These are phyloP conservation scores for Rhynchophorus ferrugineus DNA, from an alignment of 1,140 invertebrate species.

Conservation along the genomic window DNA sequence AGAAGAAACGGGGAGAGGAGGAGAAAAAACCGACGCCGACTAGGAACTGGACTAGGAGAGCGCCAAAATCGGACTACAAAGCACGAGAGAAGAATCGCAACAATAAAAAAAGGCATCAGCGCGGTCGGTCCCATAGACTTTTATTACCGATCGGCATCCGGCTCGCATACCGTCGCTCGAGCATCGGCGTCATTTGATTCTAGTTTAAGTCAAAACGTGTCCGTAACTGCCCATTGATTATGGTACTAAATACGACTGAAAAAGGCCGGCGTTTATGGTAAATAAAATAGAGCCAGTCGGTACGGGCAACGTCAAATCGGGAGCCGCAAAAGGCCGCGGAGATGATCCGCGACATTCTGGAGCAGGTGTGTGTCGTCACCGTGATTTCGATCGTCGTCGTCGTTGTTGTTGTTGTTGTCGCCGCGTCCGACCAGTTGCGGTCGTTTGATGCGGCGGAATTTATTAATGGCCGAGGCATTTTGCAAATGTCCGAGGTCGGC, in stretches of 20 bases:
- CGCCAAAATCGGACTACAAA: too few species aligned
- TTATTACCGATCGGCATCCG: slow-evolving; percentile 1
- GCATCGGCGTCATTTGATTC: slow-evolving; percentile 9
- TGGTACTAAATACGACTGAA: slow-evolving; percentile 20
- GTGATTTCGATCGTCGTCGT: too few species aligned
- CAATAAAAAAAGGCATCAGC: too few species aligned
- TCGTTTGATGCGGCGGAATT: too few species aligned
- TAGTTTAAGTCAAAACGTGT: slow-evolving; percentile 19
- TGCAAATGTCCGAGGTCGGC: too few species aligned
- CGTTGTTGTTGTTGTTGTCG: too few species aligned
- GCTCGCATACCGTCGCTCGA: slow-evolving; percentile 2
- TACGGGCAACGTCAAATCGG: not conserved
- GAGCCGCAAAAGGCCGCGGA: not conserved
- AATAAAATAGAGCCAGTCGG: slow-evolving; percentile 18
- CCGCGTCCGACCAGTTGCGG: too few species aligned
- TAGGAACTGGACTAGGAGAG: too few species aligned
- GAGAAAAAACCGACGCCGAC: too few species aligned
- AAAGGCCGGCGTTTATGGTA: slow-evolving; percentile 18
- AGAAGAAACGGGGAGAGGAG: too few species aligned
- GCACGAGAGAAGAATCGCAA: too few species aligned
- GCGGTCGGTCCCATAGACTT: not conserved
- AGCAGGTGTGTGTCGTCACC: not conserved
- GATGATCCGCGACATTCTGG: not conserved
- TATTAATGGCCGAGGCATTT: too few species aligned
- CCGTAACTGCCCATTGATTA: slow-evolving; percentile 20